These are phyloP conservation scores for Gastrophryne carolinensis DNA, from an alignment of 2,797 vertebrate species.

Conservation along the genomic window DNA sequence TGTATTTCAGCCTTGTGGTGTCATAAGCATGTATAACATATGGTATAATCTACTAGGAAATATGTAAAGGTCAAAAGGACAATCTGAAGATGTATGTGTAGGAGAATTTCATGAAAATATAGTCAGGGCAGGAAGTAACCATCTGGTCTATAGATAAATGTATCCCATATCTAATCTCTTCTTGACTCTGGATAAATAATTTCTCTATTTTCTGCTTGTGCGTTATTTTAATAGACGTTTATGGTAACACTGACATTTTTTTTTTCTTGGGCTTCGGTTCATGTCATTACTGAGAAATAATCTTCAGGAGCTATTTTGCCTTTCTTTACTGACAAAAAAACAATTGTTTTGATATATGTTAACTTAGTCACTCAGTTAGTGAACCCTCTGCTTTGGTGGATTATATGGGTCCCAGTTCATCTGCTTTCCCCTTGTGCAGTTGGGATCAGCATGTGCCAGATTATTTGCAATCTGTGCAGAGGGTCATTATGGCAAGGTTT, in stretches of 20 bases:
- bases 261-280: background rate
- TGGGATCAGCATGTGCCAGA: too few relatives aligned
- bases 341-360: constrained; percentile 32
- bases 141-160: background rate
- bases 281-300: constrained; percentile 10
- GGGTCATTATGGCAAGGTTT: too few relatives aligned
- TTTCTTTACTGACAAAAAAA: constrained; percentile 4
- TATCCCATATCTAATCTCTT: background rate
- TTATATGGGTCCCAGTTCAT: too few relatives aligned
- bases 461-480: too few relatives aligned
- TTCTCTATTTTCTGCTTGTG: background rate
- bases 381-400: too few relatives aligned
- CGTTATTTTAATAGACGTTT: background rate
- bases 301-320: background rate
- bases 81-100: background rate
- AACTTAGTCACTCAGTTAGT: too few relatives aligned
- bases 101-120: background rate
- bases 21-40: too few relatives aligned
- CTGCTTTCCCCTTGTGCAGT: too few relatives aligned
- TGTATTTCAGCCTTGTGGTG: too few relatives aligned
- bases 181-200: background rate
- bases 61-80: background rate
- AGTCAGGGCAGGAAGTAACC: background rate
- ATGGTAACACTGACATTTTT: background rate
- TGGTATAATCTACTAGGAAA: background rate